Percentiles rank a stretch among this genome's conserved stretches.
These are phyloP conservation scores for Antrozous pallidus DNA, from an alignment of 2,797 vertebrate species.

Conservation along the genomic window DNA sequence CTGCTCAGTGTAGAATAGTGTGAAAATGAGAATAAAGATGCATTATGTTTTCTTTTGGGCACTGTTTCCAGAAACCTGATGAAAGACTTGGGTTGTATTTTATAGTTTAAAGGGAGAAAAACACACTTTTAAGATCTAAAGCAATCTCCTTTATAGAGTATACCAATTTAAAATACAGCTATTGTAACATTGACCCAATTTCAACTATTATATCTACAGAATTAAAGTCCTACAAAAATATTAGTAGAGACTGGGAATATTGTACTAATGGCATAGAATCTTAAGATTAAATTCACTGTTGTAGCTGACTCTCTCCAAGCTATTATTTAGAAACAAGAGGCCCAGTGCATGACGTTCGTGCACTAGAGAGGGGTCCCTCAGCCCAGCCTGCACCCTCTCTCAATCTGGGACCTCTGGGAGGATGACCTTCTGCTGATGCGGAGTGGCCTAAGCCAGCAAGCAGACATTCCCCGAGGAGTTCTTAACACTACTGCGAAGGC, in stretches of 20 bases:
- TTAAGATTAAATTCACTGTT: not conserved
- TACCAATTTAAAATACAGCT: not conserved
- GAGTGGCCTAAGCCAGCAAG: too few species aligned
- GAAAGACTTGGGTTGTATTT: constrained; percentile 7
- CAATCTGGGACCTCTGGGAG: too few species aligned
- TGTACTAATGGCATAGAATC: not conserved
- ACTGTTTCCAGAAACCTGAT: constrained; percentile 3
- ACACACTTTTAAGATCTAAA: constrained; percentile 32
- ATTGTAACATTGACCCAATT: not conserved
- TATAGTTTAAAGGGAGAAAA: constrained; percentile 39
- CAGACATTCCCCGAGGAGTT: too few species aligned
- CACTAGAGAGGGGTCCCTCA: too few species aligned
- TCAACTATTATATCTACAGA: not conserved
- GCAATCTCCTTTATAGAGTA: not conserved
- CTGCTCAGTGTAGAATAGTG: not conserved
- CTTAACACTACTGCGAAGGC: too few species aligned
- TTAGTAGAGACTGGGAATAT: not conserved
- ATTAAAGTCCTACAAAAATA: constrained; percentile 17
- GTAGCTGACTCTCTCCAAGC: not conserved
- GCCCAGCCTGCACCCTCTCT: too few species aligned
- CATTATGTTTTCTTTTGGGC: constrained; percentile 38
- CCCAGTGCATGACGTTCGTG: too few species aligned
- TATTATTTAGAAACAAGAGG: not conserved
- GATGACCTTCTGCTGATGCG: too few species aligned
- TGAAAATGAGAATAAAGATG: not conserved